These are phyloP conservation scores for Sorex fumeus DNA, from an alignment of 2,113 vertebrate genomes.

Conservation along the genomic window DNA sequence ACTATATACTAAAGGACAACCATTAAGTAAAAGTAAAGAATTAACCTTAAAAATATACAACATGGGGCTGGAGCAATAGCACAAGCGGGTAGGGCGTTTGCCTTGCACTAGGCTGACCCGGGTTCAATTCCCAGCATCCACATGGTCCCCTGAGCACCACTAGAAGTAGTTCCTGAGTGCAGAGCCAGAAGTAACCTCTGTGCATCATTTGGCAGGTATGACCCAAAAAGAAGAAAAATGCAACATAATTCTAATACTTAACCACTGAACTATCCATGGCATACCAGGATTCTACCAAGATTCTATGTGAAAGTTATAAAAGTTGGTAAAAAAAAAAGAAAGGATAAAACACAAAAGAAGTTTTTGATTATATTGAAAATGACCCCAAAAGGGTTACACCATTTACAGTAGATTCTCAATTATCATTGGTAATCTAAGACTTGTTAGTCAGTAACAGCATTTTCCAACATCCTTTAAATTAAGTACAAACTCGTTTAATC, in stretches of 20 bases:
- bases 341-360: neutral
- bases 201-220: too few species aligned
- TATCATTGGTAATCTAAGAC: conserved; percentile 24
- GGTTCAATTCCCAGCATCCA: too few species aligned
- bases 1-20: neutral
- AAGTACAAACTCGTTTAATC: conserved; percentile 17
- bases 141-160: too few species aligned
- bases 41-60: conserved; percentile 5
- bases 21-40: neutral
- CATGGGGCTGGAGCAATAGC: too few species aligned
- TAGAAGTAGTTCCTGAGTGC: too few species aligned
- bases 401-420: conserved; percentile 24
- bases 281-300: neutral
- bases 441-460: neutral
- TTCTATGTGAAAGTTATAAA: conserved; percentile 26
- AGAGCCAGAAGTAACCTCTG: too few species aligned
- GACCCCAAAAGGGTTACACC: neutral
- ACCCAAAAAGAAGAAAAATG: too few species aligned
- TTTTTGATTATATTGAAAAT: conserved; percentile 48
- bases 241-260: conserved; percentile 32
- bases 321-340: conserved; percentile 54
- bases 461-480: neutral
- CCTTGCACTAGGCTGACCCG: too few species aligned
- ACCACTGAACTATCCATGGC: neutral
- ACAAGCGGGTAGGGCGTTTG: too few species aligned